Evolutionary conservation across 2,113 vertebrate genomes (phyloP), one percentile per base, ranked within the genome.

Genomic region (Anoura caudifer): DNA sequence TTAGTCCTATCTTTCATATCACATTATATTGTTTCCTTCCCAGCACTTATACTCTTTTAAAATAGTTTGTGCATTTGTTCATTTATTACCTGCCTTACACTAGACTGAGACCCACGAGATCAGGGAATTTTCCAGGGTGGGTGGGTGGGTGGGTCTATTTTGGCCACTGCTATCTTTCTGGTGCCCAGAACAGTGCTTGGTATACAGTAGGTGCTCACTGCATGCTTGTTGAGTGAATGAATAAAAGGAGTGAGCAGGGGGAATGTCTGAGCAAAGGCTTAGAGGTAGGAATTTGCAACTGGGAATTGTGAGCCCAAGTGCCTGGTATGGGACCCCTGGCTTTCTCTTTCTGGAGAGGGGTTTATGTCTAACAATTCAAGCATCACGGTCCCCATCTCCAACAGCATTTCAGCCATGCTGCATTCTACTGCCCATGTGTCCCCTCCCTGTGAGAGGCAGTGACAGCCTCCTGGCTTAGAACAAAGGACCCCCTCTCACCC

Each of bases 311-410:
- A 79, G 41, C 24, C 41, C 12, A 12, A 26, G 31, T 0, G 1
- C 36, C 36, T 41, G 45, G 8, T 3, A 41, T 1, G 47, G 45
- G 36, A 15, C 12, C 17, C 61, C 28, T 20, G n/a, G n/a, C 10
- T n/a, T 19, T 26, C n/a, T 33, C 22, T 36, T 50, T 38, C 26
- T 0, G 0, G 8, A 52, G 6, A 12, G 24, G 11, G 45, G 20
- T 36, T 47, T 26, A 5, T 0, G 4, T 14, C 50, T 38, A 24
- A 52, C 0, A 12, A 41, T 11, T 61, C 22, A 5, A 82, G 83
- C 33, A 11, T 9, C 38, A 11, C 65, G 19, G 43, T 28, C 12
- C 31, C 38, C 16, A 2, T 5, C 36, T 10, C 50, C 16, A 43
- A 54, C 79, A 12, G 47, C 16, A 2, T 1, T 14, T 43, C 17